Base-by-base conservation (phyloP, 2,113 vertebrate species). In the Crotalus helleri region DNA sequence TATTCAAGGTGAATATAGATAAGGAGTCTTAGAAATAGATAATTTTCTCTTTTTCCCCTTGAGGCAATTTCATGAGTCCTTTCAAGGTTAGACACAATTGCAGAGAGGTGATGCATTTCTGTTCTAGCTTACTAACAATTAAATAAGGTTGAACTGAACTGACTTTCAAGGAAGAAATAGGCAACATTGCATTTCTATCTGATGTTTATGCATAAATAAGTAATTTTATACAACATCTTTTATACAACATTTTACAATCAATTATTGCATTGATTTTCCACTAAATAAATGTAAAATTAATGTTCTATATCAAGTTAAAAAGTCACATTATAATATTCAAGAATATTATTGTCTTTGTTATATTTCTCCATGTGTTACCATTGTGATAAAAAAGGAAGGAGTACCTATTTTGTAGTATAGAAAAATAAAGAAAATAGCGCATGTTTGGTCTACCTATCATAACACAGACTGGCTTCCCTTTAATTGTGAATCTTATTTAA, bases 1-100 rank as follows among this genome's bases (percentile, higher is more conserved):
- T 96, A 94, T 96, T 95, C 55, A 53, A 92, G 58, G 46, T 92
- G 89, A 95, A 94, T 69, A 91, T 57, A 95, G 49, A 95, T 96
- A 95, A 95, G 53, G 58, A 33, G 12, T 44, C 44, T 90, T 93
- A 29, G 58, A 90, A 94, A 88, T 1, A 93, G 90, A 93, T 90
- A 90, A 57, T 95, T 61, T 91, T 58, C 85, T 85, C 74, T 29
- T 46, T 8, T 92, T 92, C 94, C 33, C 94, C 33, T 88, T 5
- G 21, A 95, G 53, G 69, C 91, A 94, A 91, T 69, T 94, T 93
- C 64, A 89, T 1, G 85, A 69, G 3, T 85, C 91, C 7, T 91
- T 91, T 6, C 89, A 91, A 88, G 92, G 58, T 94, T 91, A 96
- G 88, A 51, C 53, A 74, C 3, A 39, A 1, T 90, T 54, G n/a